Base-by-base conservation (phyloP, 2,113 vertebrate species). In the Rutilus rutilus region DNA sequence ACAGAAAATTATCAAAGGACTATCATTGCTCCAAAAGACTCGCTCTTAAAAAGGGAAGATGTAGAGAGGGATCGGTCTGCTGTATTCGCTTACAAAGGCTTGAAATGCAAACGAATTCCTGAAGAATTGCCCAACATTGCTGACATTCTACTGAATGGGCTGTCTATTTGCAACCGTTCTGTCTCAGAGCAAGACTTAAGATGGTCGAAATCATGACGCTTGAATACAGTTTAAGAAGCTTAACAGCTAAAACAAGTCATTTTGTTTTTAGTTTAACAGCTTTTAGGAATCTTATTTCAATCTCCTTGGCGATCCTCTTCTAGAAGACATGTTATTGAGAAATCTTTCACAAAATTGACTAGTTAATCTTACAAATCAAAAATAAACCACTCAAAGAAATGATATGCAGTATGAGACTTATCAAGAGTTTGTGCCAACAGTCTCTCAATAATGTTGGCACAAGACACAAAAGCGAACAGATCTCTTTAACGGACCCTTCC, bases 1-100 rank as follows among this genome's bases (percentile, higher is more conserved):
- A 91, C 33, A 60, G 76, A 80, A 88, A 85, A 80, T 88, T 88
- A 93, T 93, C 91, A 94, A 95, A 94, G 92, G 90, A 90, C 88
- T 89, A 90, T 76, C 88, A 94, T 90, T 88, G 88, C 91, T 91
- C 88, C 87, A 87, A 92, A 92, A 91, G 93, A 92, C 89, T 92
- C 86, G 91, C 92, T 93, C 91, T 92, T 87, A 89, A 90, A 81
- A 90, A 92, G 73, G 80, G 50, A 78, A 88, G 91, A 94, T 90
- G 90, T 83, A 90, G 90, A 93, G 73, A 75, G 79, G 87, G 91
- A 89, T 93, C 90, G 92, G 90, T 91, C 88, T 85, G 84, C 85
- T 90, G 86, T 87, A 90, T 92, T 88, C 84, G 80, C 87, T 59
- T 59, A 89, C 77, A 92, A 93, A 90, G 86, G 84, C 27, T 73